Base-by-base conservation (phyloP, 2,888 invertebrate species). In the Metalampra italica region DNA sequence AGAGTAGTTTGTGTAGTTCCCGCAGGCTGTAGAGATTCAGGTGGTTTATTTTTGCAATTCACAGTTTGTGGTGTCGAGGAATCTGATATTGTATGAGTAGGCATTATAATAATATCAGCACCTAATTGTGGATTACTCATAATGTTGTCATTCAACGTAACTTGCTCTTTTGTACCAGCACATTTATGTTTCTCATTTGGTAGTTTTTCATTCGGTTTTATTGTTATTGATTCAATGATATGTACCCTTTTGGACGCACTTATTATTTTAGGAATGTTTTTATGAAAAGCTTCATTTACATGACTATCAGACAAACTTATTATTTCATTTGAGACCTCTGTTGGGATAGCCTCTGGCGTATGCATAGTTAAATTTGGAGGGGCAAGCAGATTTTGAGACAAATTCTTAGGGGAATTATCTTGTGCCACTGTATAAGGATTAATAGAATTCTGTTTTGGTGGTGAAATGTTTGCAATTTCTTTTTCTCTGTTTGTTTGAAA, bases 181-280 rank as follows among this genome's bases (percentile, higher is more conserved):
- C 22, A 22, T 22, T 22, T 22, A 22, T 22, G 8, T 14, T 7
- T 39, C 8, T 39, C n/a, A 9, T 39, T 39, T 39, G 4, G 9
- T 34, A n/a, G 37, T 37, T 51, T 36, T 38, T 45, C 34, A 42
- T 50, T 55, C 47, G 54, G 48, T 43, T 53, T 50, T 47, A 86
- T 76, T 32, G 75, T 82, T 34, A 87, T 65, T 29, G 83, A 76
- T 72, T 86, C 87, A 46, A 87, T 57, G 40, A 87, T 60, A 49
- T 79, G 75, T 32, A 87, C 80, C 55, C 68, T 75, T 57, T 85
- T 87, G 22, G 73, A 60, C 43, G 82, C 75, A 57, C 59, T 76
- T 52, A 78, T 62, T 15, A 45, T 52, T 56, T 71, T 75, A 40
- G 56, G 45, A 29, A 44, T 47, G 41, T 60, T 61, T 51, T 67